phyloP scores from a whole-genome alignment of 2,797 vertebrate species.

The Allobates femoralis region DNA sequence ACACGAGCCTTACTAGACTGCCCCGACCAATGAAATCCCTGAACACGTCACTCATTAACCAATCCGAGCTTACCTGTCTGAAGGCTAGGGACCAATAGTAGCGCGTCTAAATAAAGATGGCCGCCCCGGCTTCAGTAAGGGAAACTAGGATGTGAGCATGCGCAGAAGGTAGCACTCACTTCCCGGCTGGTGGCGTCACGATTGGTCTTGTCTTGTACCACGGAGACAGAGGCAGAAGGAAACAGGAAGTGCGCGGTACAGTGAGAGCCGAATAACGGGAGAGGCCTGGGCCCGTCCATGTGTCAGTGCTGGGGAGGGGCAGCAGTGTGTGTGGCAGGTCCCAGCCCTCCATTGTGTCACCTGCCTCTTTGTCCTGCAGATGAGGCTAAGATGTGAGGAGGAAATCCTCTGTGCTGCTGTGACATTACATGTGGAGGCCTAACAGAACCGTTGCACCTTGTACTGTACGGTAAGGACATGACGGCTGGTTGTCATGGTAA shows the following conservation, averaged over 20 bases:
- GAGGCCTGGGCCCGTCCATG: background rate
- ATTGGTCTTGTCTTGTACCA: constrained; percentile 15
- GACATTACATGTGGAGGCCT: too few relatives aligned
- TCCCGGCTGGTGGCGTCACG: constrained; percentile 10
- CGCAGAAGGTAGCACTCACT: constrained; percentile 2
- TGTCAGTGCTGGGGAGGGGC: background rate
- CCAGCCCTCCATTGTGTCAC: constrained; percentile 23
- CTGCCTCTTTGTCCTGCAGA: constrained; percentile 31
- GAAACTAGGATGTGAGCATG: background rate
- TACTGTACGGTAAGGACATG: background rate
- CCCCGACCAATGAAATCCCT: background rate
- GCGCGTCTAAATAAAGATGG: constrained; percentile 27
- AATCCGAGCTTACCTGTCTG: background rate
- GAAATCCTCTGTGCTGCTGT: background rate
- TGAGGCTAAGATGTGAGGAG: background rate
- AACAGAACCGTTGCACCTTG: background rate
- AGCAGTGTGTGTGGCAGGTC: background rate
- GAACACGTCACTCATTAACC: background rate
- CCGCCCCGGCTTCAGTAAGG: background rate
- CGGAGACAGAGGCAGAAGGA: constrained; percentile 32
- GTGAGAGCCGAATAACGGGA: constrained; percentile 12
- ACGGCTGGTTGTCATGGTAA: background rate
- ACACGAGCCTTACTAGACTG: background rate
- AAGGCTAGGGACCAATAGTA: background rate
- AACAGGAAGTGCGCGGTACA: constrained; percentile 51